Evolutionary conservation across 2,113 vertebrate genomes (phyloP).

Genomic region (Notarius lentiginosus): DNA sequence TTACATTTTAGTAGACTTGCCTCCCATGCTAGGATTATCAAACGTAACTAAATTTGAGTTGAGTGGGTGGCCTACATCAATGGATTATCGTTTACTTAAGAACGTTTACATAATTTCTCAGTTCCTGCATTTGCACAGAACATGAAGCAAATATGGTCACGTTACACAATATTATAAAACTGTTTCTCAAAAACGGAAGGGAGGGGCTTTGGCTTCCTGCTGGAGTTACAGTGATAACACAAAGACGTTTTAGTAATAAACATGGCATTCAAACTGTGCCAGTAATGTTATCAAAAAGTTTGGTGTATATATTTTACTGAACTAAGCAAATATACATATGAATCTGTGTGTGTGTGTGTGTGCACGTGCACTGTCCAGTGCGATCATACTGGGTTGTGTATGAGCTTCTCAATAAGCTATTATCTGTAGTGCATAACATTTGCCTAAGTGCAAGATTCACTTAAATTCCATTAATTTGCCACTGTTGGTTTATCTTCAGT

Average conservation of each 20-base stretch:
- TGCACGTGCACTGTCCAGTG: slow-evolving; percentile 63
- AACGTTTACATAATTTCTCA: background rate
- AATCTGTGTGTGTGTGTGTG: background rate
- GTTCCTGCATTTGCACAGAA: slow-evolving; percentile 1
- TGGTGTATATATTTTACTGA: background rate
- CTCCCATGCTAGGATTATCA: too few species aligned
- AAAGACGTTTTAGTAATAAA: background rate
- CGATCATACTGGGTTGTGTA: slow-evolving; percentile 55
- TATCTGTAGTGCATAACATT: background rate
- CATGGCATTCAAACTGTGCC: background rate
- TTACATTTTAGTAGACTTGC: too few species aligned
- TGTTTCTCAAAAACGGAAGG: slow-evolving; percentile 18
- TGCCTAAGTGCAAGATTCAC: background rate
- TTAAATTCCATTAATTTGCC: background rate
- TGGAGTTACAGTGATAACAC: background rate
- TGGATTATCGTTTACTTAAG: background rate
- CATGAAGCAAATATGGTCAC: background rate
- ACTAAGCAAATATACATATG: background rate
- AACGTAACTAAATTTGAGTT: too few species aligned
- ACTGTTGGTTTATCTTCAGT: slow-evolving; percentile 41
- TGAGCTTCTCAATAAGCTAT: slow-evolving; percentile 50
- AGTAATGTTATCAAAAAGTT: background rate
- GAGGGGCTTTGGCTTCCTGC: background rate
- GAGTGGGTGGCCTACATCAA: background rate
- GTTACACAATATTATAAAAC: background rate